Evolutionary conservation across 2,888 invertebrate genomes (phyloP), one percentile per base, ranked within the genome.

Genomic region (Rhimphoctona megacephalus): DNA sequence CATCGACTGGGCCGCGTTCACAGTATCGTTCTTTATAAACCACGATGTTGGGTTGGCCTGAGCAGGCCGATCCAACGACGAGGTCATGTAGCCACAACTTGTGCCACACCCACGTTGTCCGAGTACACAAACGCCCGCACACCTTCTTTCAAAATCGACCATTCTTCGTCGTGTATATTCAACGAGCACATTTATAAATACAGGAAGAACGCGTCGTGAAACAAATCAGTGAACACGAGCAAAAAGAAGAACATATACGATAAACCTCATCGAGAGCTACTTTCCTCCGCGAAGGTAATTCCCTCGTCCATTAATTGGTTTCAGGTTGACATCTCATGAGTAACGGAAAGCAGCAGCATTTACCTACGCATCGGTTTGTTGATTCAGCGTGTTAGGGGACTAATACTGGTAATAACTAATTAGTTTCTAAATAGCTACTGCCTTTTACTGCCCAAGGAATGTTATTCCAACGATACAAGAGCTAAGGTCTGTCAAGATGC

Each of bases 1-100:
- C 90, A 92, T 92, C 91, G 92, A 92, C 90, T 90, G 90, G 79
- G 52, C 88, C 89, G 89, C 90, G 89, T 90, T 91, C 89, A 74
- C 8, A n/a, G 54, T 78, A 61, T 64, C 8, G 69, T 74, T 80
- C 67, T 69, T 33, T 54, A 64, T 54, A 52, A 39, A 36, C 39
- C 57, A 14, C 57, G 73, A 67, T 67, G 73, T 73, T 79, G 64
- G 64, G 64, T 67, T 79, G 67, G 90, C 85, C 88, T 89, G 86
- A 86, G 88, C 88, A 88, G 86, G 76, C 74, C 85, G 85, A 89
- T 86, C 78, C 87, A 43, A 76, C 76, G 83, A 86, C 88, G 90
- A 89, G 85, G 89, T 90, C 89, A 86, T 88, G 84, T 89, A 88
- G 86, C 61, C 81, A 85, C 88, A 89, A 89, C 87, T 74, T 67